Percentiles rank a stretch among this genome's conserved stretches.
phyloP scores from a whole-genome alignment of 2,113 vertebrate species.

The Rhadina sibilatrix region DNA sequence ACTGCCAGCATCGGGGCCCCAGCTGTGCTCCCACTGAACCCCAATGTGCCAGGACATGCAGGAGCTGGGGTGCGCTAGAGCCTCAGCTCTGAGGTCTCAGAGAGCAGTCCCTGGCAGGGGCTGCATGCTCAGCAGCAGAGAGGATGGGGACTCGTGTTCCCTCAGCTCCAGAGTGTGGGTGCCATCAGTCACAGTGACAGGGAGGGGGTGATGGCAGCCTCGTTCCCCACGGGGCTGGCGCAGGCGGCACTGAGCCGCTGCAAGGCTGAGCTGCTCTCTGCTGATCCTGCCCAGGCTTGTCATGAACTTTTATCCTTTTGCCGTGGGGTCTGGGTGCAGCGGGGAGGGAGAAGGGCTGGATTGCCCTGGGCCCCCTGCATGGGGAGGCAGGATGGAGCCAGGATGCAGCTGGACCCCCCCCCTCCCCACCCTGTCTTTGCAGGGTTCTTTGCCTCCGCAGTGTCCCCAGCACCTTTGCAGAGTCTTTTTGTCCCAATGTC shows the following conservation, averaged over 20 bases:
- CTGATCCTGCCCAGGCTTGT: conserved; percentile 37
- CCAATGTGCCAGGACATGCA: rapidly evolving
- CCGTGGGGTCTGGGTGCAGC: neutral
- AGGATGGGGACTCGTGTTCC: neutral
- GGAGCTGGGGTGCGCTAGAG: neutral
- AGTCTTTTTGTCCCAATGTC: neutral
- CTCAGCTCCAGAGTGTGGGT: rapidly evolving
- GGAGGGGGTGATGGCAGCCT: neutral
- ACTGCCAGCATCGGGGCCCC: conserved; percentile 24
- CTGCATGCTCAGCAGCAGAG: neutral
- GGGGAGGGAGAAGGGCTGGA: neutral
- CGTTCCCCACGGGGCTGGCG: rapidly evolving
- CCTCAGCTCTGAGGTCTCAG: neutral
- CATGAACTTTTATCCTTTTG: conserved; percentile 61
- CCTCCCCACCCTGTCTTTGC: neutral
- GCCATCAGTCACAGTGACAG: rapidly evolving
- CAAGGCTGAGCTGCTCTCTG: neutral
- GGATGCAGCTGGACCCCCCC: neutral
- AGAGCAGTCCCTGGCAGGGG: neutral
- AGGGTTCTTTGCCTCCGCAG: neutral
- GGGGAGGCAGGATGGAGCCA: neutral
- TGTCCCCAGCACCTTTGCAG: neutral
- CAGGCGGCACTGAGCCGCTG: neutral
- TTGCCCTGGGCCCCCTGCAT: neutral
- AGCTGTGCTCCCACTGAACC: neutral